Evolutionary conservation across 2,888 invertebrate species (phyloP), one percentile per base, ranked within the genome.

Genomic region (Deilephila elpenor): DNA sequence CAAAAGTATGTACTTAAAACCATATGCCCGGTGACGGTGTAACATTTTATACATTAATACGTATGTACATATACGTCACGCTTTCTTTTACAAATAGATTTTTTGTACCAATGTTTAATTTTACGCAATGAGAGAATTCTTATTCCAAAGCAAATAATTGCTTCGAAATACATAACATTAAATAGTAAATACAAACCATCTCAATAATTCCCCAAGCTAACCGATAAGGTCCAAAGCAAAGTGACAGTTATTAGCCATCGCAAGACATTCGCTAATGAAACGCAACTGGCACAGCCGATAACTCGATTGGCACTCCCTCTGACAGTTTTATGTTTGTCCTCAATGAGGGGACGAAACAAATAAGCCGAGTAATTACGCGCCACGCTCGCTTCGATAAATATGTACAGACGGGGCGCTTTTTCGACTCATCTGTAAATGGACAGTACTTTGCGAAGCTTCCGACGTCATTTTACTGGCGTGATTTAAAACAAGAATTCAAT

Each of bases 301-400:
- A 80, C 78, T 78, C 77, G 79, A 82, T 83, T 80, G 79, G 78
- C 80, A 82, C 79, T 80, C 74, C 74, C 71, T 70, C 74, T 78
- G 82, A 79, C 84, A 83, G 80, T 80, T 86, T 87, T 82, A 84
- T 83, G 81, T 82, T 77, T 78, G 78, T 80, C 80, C 80, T 78
- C 82, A 67, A 67, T 67, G 67, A 79, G 78, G 81, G 76, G 75
- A 77, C 79, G 79, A 72, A 82, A 83, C 80, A 82, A 80, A 81
- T 79, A 67, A 67, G 67, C 67, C 67, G 25, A 80, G 82, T 84
- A 86, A 88, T 86, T 88, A 85, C 80, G 74, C 75, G 71, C 73
- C 75, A 79, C 78, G 77, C 78, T 77, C 74, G 75, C 74, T 71
- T 72, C 70, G 70, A 77, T 81, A 82, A 80, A 83, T 81, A 76